Evolutionary conservation across 2,797 vertebrate species (phyloP), one percentile per base, ranked within the genome.

Genomic region (Acipenser transmontanus): DNA sequence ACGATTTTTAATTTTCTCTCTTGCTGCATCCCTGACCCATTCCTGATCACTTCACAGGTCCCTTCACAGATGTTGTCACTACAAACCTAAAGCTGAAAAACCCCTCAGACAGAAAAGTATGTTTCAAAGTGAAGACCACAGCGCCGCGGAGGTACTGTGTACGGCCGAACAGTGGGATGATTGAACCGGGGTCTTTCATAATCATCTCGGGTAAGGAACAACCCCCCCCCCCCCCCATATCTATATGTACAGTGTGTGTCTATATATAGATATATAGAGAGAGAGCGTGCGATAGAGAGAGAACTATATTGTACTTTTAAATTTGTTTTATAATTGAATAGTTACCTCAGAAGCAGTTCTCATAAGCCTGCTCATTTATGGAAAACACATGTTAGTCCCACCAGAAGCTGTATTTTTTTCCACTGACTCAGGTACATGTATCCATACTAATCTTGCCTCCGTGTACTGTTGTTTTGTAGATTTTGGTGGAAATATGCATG

Each of bases 41-140:
- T 47, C 63, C 34, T 6, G 49, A 60, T 14, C 12, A 51, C 63
- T 34, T 65, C 49, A 74, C 77, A 94, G 97, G 97, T 90, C 97
- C 97, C 66, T 99, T 99, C 85, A 98, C 97, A 93, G 97, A 98
- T 85, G 97, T 99, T 72, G 93, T 99, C 81, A 99, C 95, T 79
- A 97, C 95, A 78, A 97, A 92, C 84, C 94, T 99, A 79, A 98
- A 96, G 77, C 89, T 99, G 80, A 92, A 91, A 81, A 99, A 99
- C 82, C 97, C 97, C 1, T 98, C 97, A 66, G 96, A 98, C 68
- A 95, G 80, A 83, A 95, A 85, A 92, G 94, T 99, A 70, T 98
- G 96, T 87, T 99, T 99, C 83, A 99, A 99, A 89, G 97, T 99
- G 86, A 99, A 99, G 90, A 99, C 97, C 10, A 99, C 97, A 64